These are phyloP conservation scores for Craniophora ligustri DNA, from an alignment of 2,888 invertebrate genomes.

Conservation along the genomic window DNA sequence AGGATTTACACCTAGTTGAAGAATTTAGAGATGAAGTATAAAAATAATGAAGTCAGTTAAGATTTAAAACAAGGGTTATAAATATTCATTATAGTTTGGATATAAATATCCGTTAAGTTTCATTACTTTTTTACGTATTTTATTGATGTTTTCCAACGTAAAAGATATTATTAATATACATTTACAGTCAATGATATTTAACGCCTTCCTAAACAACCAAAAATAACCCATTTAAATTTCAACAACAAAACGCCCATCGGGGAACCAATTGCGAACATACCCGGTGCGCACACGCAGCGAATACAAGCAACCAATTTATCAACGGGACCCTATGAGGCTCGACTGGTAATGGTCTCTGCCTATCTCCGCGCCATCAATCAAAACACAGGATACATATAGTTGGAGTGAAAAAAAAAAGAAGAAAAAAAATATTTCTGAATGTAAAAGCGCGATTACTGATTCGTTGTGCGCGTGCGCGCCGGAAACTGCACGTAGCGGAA, in stretches of 20 bases:
- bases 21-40: neutral
- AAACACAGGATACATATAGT: constrained; percentile 84
- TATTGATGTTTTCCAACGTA: constrained; percentile 9
- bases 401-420: constrained; percentile 62
- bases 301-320: constrained; percentile 80
- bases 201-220: constrained; percentile 44
- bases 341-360: constrained; percentile 75
- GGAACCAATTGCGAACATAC: constrained; percentile 71
- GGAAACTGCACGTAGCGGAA: constrained; percentile 86
- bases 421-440: constrained; percentile 63
- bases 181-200: constrained; percentile 35
- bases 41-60: too few relatives aligned
- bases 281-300: constrained; percentile 66
- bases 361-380: constrained; percentile 84
- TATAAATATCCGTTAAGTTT: neutral
- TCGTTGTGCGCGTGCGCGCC: constrained; percentile 80
- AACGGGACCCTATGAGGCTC: constrained; percentile 69
- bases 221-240: constrained; percentile 56
- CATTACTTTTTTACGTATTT: neutral
- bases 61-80: too few relatives aligned
- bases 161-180: constrained; percentile 33
- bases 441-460: constrained; percentile 80
- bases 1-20: neutral
- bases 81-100: too few relatives aligned
- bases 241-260: constrained; percentile 57